A percentile compares a stretch with the other conserved stretches of the same genome.
These are phyloP conservation scores for Acronicta aceris DNA, from an alignment of 2,888 invertebrate genomes.

Conservation along the genomic window DNA sequence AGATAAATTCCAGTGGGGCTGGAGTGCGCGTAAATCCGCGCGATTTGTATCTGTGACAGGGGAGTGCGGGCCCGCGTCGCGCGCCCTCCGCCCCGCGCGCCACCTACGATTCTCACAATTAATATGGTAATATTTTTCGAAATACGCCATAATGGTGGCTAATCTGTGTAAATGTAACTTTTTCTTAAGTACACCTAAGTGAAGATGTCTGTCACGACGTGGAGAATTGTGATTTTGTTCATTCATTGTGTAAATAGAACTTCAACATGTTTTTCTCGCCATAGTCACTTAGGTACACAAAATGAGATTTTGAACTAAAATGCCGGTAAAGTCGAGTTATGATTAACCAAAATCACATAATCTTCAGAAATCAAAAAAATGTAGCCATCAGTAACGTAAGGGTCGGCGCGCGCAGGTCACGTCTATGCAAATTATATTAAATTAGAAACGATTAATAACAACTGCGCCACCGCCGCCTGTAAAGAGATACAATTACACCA, in stretches of 20 bases:
- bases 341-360: background rate
- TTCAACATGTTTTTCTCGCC: background rate
- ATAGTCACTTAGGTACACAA: too few species aligned
- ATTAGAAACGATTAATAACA: constrained; percentile 89
- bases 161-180: constrained; percentile 21
- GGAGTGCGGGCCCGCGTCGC: constrained; percentile 68
- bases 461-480: constrained; percentile 82
- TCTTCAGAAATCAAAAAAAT: background rate
- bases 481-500: constrained; percentile 89
- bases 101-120: constrained; percentile 76
- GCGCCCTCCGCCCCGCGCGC: constrained; percentile 45
- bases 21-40: constrained; percentile 88
- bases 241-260: background rate
- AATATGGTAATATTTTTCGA: constrained; percentile 65
- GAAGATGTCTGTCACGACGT: background rate
- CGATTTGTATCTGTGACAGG: constrained; percentile 90
- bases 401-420: constrained; percentile 72
- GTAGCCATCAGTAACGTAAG: background rate
- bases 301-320: too few species aligned
- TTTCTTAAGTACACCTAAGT: background rate
- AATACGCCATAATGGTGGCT: constrained; percentile 43
- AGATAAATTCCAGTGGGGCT: constrained; percentile 88
- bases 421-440: constrained; percentile 89
- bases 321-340: too few species aligned
- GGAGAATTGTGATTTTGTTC: background rate